These are phyloP conservation scores for Lithophane socia DNA, from an alignment of 2,888 invertebrate genomes.

Conservation along the genomic window DNA sequence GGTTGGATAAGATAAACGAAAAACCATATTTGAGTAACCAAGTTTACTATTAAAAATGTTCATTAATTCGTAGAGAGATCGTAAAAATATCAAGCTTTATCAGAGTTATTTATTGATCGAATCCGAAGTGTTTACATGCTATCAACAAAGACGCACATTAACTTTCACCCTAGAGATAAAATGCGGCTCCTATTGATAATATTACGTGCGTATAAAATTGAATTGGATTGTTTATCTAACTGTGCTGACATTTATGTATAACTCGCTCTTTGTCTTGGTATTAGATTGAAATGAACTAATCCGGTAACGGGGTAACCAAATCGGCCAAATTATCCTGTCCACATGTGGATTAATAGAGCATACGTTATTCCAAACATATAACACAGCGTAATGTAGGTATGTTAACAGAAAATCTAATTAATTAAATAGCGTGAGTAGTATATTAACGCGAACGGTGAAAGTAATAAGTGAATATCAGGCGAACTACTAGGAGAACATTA, in stretches of 20 bases:
- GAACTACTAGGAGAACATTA: constrained; percentile 78
- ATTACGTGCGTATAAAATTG: constrained; percentile 17
- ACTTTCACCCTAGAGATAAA: constrained; percentile 47
- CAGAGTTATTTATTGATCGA: constrained; percentile 37
- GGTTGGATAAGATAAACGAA: constrained; percentile 51
- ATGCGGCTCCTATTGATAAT: constrained; percentile 31
- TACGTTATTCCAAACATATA: constrained; percentile 32
- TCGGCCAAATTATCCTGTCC: constrained; percentile 40
- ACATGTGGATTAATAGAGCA: constrained; percentile 10
- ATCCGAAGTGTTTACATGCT: constrained; percentile 43
- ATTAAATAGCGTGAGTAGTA: constrained; percentile 58
- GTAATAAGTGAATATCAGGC: constrained; percentile 69
- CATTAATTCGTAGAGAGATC: constrained; percentile 43
- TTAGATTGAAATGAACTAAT: constrained; percentile 27
- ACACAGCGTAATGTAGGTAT: constrained; percentile 38
- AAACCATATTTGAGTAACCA: constrained; percentile 35
- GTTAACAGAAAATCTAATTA: constrained; percentile 56
- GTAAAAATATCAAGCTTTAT: constrained; percentile 36
- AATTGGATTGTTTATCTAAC: constrained; percentile 36
- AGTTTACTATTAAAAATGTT: constrained; percentile 40
- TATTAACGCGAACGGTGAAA: constrained; percentile 59
- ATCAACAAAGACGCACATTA: constrained; percentile 42
- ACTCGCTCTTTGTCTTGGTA: constrained; percentile 22
- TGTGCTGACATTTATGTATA: constrained; percentile 31
- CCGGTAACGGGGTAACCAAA: constrained; percentile 30